A percentile compares a stretch with the other conserved stretches of the same genome.
Evolutionary conservation across 2,113 vertebrate species (phyloP).

Genomic region (Aviceda subcristata): DNA sequence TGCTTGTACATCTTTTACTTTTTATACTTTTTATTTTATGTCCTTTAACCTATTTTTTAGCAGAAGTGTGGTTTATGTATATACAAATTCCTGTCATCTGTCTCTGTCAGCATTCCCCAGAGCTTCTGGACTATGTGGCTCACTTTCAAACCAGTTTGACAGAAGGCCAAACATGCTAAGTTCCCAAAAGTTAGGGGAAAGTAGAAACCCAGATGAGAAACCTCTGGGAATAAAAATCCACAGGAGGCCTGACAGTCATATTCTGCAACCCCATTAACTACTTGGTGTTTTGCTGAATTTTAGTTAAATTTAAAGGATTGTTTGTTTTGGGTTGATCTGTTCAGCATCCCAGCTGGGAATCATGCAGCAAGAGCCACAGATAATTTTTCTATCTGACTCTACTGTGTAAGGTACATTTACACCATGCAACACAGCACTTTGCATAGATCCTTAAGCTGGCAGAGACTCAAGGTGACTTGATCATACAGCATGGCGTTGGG

Average conservation of each 20-base stretch:
- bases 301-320: not conserved
- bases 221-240: constrained; percentile 27
- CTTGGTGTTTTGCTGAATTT: not conserved
- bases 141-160: constrained; percentile 10
- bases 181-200: constrained; percentile 39
- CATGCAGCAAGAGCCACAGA: not conserved
- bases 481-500: no score
- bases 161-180: constrained; percentile 13
- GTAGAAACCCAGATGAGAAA: constrained; percentile 37
- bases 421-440: not conserved
- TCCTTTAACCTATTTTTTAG: constrained; percentile 6
- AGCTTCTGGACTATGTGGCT: constrained; percentile 33
- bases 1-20: not conserved
- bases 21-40: not conserved
- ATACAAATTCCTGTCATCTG: constrained; percentile 13
- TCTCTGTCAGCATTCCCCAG: not conserved
- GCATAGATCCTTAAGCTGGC: not conserved
- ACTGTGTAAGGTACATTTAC: not conserved
- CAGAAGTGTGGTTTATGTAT: not conserved
- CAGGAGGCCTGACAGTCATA: not conserved
- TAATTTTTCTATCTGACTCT: not conserved
- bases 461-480: not conserved
- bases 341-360: not conserved
- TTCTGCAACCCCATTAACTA: not conserved
- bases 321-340: not conserved